A percentile compares a stretch with the other conserved stretches of the same genome.
These are phyloP conservation scores for Apis florea DNA, from an alignment of 1,140 invertebrate species.

Conservation along the genomic window DNA sequence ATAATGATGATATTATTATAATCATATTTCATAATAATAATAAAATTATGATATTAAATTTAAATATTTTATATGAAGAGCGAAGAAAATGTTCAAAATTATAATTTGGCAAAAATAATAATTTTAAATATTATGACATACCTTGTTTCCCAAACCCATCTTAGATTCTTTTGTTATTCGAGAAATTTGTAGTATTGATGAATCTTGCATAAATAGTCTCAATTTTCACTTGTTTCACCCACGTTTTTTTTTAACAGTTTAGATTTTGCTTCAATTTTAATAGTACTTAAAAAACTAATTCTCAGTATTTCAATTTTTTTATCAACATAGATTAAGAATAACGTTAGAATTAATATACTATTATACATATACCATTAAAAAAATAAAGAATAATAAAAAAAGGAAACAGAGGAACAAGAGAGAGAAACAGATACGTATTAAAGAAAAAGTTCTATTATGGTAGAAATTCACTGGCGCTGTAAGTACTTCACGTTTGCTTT, in stretches of 20 bases:
- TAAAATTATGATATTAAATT: background rate
- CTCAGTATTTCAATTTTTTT: background rate
- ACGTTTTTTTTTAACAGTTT: background rate
- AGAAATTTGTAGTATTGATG: background rate
- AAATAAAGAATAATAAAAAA: background rate
- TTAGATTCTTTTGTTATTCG: background rate
- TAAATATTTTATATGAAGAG: background rate
- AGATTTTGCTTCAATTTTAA: too few relatives aligned
- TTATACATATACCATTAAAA: background rate
- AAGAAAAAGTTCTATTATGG: background rate
- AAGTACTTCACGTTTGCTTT: background rate
- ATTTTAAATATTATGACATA: slow-evolving; percentile 3
- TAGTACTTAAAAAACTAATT: too few relatives aligned
- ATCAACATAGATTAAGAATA: background rate
- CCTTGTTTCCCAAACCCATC: slow-evolving; percentile 57
- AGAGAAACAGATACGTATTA: background rate
- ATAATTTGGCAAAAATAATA: background rate
- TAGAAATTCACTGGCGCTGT: background rate
- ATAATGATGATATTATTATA: too few relatives aligned
- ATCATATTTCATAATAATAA: too few relatives aligned
- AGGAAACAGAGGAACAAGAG: too few relatives aligned
- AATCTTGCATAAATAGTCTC: background rate
- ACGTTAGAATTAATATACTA: slow-evolving; percentile 2
- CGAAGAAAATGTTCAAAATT: background rate
- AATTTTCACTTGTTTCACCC: background rate